These are phyloP conservation scores for Amblyopsis hoosieri DNA, from an alignment of 2,797 vertebrate genomes.

Conservation along the genomic window DNA sequence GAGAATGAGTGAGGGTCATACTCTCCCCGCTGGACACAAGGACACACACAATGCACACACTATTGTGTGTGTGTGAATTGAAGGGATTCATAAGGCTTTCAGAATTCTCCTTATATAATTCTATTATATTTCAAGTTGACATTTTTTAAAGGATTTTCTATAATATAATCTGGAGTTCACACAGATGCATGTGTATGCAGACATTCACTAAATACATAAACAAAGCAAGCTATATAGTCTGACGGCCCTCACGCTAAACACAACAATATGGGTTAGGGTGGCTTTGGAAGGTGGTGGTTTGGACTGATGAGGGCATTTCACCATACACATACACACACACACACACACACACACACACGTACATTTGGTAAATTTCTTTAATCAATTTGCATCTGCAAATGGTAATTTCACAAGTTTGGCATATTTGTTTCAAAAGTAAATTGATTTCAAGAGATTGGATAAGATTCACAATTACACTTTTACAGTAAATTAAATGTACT, in stretches of 20 bases:
- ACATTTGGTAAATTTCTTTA: no score
- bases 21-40: conserved; percentile 41
- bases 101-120: no score
- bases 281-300: conserved; percentile 7
- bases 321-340: conserved; percentile 1
- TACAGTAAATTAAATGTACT: no score
- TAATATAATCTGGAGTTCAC: no score
- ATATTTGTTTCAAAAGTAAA: no score
- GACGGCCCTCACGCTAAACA: background rate
- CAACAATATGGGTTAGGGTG: conserved; percentile 4
- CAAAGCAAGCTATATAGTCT: background rate
- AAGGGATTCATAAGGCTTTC: no score
- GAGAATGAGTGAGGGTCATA: conserved; percentile 56
- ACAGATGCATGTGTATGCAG: background rate
- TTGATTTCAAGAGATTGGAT: no score
- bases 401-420: no score
- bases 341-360: conserved; percentile 1
- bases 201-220: conserved; percentile 3
- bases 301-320: conserved; percentile 31
- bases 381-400: no score
- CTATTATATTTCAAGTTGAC: no score
- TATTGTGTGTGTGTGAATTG: conserved; percentile 4
- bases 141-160: no score
- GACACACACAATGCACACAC: background rate
- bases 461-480: no score